Base-by-base conservation (phyloP, 2,888 invertebrate genomes). In the Phaedon cochleariae region DNA sequence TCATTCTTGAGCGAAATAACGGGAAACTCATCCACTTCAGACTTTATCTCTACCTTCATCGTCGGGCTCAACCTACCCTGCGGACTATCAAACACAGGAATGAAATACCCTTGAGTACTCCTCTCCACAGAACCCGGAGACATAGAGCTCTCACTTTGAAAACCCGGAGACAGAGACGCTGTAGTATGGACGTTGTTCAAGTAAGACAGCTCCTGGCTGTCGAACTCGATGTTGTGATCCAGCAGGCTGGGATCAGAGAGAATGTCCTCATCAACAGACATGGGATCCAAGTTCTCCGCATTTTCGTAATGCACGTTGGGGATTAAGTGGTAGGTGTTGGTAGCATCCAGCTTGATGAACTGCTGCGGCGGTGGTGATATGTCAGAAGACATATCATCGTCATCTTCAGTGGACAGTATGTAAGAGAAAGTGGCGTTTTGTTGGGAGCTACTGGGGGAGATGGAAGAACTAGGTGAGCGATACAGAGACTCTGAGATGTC, bases 281-380 rank as follows among this genome's bases (percentile, higher is more conserved):
- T 69, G 46, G 81, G 78, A 51, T 83, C 82, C 31, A 80, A 69
- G 70, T 87, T 87, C 73, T 90, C 90, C 66, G 89, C 89, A 79
- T 90, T 88, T 66, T 89, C 89, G 64, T 89, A 88, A 57, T 86
- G 80, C 55, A 86, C 85, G 58, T 86, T 85, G 7, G 88, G 85
- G 12, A 90, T 86, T 69, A 90, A 78, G 74, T 90, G 90, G 76
- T 90, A 91, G 2, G 87, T 85, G 78, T 89, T 89, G 5, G 87
- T 85, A 4, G 87, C 85, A 53, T 87, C 86, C 58, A 90, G 83
- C 71, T 89, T 85, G 31, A 89, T 83, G 74, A 64, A 89, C 80
- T 68, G 89, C 51, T 83, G 85, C 0, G 87, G 85, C 57, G 89
- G 81, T 49, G 85, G 85, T 3, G 84, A 82, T 12, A 86, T 75